Base-by-base conservation (phyloP, 2,888 invertebrate species). In the Acleris sparsana region DNA sequence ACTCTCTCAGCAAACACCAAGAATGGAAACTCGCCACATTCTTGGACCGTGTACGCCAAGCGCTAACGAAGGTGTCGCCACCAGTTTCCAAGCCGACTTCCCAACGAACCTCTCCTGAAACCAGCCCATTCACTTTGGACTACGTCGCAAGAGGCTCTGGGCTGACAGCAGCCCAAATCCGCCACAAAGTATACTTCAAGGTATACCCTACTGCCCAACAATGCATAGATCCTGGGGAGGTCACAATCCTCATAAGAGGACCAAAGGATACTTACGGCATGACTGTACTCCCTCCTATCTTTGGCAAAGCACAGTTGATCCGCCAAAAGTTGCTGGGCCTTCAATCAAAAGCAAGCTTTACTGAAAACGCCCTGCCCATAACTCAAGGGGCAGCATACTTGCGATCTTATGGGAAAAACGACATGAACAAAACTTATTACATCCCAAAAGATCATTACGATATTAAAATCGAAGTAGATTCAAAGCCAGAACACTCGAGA, bases 101-200 rank as follows among this genome's bases (percentile, higher is more conserved):
- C 16, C 88, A 86, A 72, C 80, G 84, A 75, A 84, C 84, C 11
- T 84, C 88, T 3, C 82, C 88, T 44, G 90, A 89, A 76, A 80
- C 80, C 16, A 75, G 82, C 63, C 88, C 89, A 68, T 87, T 86
- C 69, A 92, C 93, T 9, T 83, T 93, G 3, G 92, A 93, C 73
- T 94, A 94, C 74, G 87, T 94, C 3, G 94, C 94, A 0, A 89
- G 93, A 79, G 95, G 95, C 11, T 94, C 94, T 80, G 95, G 95
- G 1, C 80, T 95, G 20, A 85, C 92, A 44, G 93, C 93, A 44
- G 94, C 94, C 29, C 94, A 94, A 80, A 86, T 93, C 57, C 87
- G 93, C 65, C 90, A 90, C 68, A 93, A 93, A 80, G 88, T 93
- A 61, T 81, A 86, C 56, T 94, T 95, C 77, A 94, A 94, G 81